Conservation (phyloP, 1,140 invertebrate species). For the Odontomachus brunneus region DNA sequence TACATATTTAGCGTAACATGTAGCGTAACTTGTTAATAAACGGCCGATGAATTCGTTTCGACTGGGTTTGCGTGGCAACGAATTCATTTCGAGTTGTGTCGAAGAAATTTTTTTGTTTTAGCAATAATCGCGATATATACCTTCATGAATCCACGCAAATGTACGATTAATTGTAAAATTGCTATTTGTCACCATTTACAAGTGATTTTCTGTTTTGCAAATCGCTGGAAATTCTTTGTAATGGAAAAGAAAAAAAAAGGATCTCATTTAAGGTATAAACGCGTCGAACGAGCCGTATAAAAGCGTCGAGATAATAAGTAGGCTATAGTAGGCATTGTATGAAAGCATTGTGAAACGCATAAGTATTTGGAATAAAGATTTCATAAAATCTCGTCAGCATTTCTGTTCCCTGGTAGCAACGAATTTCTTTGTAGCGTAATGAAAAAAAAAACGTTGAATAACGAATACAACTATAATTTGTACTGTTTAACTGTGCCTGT, state of each 20-base stretch:
- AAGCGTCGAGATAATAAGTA: constrained; percentile 64
- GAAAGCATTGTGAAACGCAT: constrained; percentile 77
- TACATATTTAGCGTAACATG: background rate
- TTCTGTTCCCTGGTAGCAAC: constrained; percentile 83
- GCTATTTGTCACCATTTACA: constrained; percentile 32
- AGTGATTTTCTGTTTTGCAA: constrained; percentile 29
- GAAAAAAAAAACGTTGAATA: constrained; percentile 72
- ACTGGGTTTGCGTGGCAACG: background rate
- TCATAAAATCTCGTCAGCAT: constrained; percentile 76
- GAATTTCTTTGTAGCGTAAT: constrained; percentile 77
- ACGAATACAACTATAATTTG: constrained; percentile 75
- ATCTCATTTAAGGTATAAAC: constrained; percentile 59
- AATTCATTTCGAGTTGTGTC: too few relatives aligned
- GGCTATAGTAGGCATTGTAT: constrained; percentile 76
- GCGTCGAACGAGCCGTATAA: constrained; percentile 46
- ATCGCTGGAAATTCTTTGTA: constrained; percentile 51
- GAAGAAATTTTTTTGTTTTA: too few relatives aligned
- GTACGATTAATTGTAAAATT: constrained; percentile 26
- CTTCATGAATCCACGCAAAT: too few relatives aligned
- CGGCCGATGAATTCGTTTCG: constrained; percentile 27
- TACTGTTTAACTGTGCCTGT: constrained; percentile 85
- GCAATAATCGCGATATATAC: too few relatives aligned
- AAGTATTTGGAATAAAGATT: constrained; percentile 78
- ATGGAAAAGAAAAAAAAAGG: constrained; percentile 29
- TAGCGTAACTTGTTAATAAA: constrained; percentile 33